Evolutionary conservation across 2,888 invertebrate species (phyloP).

Genomic region (Lepidochitona cinerea): DNA sequence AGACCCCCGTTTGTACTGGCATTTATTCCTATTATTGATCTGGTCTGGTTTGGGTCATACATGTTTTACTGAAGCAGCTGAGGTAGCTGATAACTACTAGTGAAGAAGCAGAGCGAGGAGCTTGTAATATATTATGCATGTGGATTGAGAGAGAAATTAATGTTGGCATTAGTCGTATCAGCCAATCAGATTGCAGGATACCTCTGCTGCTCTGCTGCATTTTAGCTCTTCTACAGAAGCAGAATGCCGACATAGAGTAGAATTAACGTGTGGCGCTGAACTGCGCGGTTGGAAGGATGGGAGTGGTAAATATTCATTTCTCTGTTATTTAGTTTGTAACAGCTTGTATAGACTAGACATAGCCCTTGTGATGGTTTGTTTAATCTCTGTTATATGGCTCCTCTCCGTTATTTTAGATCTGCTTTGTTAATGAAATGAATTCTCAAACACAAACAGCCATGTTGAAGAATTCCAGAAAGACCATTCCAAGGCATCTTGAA

Average conservation of each 20-base stretch:
- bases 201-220: background rate
- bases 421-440: no score
- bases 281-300: background rate
- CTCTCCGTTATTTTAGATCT: no score
- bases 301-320: constrained; percentile 2
- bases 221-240: background rate
- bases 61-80: background rate
- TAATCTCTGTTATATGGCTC: no score
- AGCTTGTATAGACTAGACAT: no score
- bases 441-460: no score
- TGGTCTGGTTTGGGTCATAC: background rate
- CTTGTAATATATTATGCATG: constrained; percentile 1
- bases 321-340: no score
- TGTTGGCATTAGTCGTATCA: background rate
- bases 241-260: constrained; percentile 6
- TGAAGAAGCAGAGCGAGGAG: no score
- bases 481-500: no score
- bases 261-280: background rate
- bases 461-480: no score
- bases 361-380: no score
- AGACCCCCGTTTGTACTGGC: background rate
- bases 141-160: constrained; percentile 1
- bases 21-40: background rate
- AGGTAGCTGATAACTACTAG: no score
- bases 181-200: background rate